Percentiles rank a stretch among this genome's conserved stretches.
phyloP scores from a whole-genome alignment of 1,140 invertebrate genomes.

The Atopsyche davidsoni region DNA sequence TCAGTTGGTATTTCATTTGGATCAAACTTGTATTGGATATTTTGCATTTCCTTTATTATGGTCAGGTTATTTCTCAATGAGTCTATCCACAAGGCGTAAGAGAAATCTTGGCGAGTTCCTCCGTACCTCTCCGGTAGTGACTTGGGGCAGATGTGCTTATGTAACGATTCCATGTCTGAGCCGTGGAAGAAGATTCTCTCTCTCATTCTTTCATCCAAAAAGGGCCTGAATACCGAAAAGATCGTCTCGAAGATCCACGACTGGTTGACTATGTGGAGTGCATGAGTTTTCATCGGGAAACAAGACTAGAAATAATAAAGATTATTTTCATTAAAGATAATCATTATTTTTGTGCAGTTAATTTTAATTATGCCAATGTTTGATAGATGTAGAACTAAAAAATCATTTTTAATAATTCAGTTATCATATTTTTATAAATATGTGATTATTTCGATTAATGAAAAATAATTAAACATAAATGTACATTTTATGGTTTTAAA shows the following conservation, averaged over 20 bases:
- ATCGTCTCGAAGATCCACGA: constrained; percentile 75
- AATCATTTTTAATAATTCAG: too few species aligned
- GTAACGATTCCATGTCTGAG: constrained; percentile 64
- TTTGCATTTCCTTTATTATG: constrained; percentile 59
- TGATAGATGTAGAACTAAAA: too few species aligned
- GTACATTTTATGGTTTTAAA: too few species aligned
- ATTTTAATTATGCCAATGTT: neutral
- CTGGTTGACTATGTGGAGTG: constrained; percentile 72
- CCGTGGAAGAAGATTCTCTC: constrained; percentile 71
- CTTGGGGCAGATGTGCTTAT: constrained; percentile 64
- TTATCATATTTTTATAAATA: too few species aligned
- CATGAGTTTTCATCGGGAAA: constrained; percentile 66
- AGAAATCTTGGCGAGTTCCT: constrained; percentile 62
- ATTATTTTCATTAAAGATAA: constrained; percentile 8
- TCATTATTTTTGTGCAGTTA: constrained; percentile 9
- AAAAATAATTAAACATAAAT: too few species aligned
- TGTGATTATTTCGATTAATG: too few species aligned
- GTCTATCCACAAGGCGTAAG: constrained; percentile 68
- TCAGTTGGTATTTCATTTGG: constrained; percentile 19
- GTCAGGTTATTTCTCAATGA: constrained; percentile 49
- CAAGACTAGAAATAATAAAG: constrained; percentile 49
- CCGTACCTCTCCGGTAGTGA: constrained; percentile 67
- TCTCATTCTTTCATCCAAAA: constrained; percentile 61
- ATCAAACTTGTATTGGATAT: constrained; percentile 52
- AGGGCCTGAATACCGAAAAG: constrained; percentile 69